phyloP scores from a whole-genome alignment of 2,888 invertebrate genomes.

The Callimorpha dominula region DNA sequence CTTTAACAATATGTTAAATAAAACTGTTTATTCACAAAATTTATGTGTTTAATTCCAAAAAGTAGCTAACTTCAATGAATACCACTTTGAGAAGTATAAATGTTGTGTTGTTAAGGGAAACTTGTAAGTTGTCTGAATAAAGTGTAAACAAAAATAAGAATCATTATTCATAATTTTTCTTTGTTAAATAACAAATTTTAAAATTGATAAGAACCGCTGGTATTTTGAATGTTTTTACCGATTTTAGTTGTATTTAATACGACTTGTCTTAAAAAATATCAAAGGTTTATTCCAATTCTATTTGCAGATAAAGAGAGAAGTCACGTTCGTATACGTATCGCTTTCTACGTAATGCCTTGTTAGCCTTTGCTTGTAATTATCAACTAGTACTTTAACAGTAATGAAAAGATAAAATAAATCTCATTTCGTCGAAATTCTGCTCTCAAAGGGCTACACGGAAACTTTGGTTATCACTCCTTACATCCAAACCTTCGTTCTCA shows the following conservation, averaged over 20 bases:
- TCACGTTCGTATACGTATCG: too few relatives aligned
- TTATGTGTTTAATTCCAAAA: background rate
- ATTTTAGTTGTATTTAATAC: too few relatives aligned
- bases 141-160: background rate
- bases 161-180: background rate
- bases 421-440: background rate
- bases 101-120: background rate
- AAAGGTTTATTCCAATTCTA: too few relatives aligned
- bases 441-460: background rate
- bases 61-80: background rate
- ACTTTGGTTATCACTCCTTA: background rate
- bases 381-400: too few relatives aligned
- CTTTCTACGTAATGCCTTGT: too few relatives aligned
- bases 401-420: background rate
- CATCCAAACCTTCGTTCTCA: conserved; percentile 8
- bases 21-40: background rate
- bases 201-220: too few relatives aligned
- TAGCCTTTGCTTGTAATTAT: too few relatives aligned
- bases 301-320: too few relatives aligned
- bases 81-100: background rate
- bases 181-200: too few relatives aligned
- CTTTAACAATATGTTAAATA: background rate
- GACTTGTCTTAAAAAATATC: too few relatives aligned
- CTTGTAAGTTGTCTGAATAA: background rate
- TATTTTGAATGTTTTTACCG: too few relatives aligned